Evolutionary conservation across 1,140 invertebrate genomes (phyloP).

Genomic region (Listronotus bonariensis): DNA sequence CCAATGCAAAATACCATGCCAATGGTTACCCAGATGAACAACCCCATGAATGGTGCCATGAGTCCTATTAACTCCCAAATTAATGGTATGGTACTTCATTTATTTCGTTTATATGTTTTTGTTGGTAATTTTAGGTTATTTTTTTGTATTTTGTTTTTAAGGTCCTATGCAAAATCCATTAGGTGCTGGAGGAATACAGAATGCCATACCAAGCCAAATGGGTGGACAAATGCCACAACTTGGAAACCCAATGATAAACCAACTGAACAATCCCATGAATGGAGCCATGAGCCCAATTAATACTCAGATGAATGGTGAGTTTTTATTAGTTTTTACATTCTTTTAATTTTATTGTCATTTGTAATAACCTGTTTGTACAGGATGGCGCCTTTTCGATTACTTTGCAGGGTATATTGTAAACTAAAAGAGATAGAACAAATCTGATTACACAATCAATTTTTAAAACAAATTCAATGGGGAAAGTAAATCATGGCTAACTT

Average conservation of each 20-base stretch:
- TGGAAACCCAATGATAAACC: slow-evolving; percentile 46
- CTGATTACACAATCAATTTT: too few species aligned
- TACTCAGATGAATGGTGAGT: slow-evolving; percentile 22
- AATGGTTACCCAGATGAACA: slow-evolving; percentile 48
- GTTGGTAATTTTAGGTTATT: too few species aligned
- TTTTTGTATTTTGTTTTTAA: too few species aligned
- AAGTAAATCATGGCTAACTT: too few species aligned
- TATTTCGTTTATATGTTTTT: too few species aligned
- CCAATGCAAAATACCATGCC: slow-evolving; percentile 58
- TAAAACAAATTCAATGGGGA: too few species aligned
- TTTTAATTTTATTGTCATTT: too few species aligned
- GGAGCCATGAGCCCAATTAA: slow-evolving; percentile 57
- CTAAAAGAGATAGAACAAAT: too few species aligned
- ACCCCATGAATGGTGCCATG: slow-evolving; percentile 62
- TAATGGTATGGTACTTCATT: slow-evolving; percentile 56
- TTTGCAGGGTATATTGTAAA: too few species aligned
- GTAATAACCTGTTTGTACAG: too few species aligned
- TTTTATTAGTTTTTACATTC: too few species aligned
- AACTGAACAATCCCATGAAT: slow-evolving; percentile 58
- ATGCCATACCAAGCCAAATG: slow-evolving; percentile 57
- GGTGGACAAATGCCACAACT: slow-evolving; percentile 42
- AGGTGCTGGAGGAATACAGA: slow-evolving; percentile 58
- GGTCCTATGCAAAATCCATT: slow-evolving; percentile 58
- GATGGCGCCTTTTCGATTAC: too few species aligned
- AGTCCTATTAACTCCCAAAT: slow-evolving; percentile 49